Base-by-base conservation (phyloP, 2,888 invertebrate genomes). In the Adelphocoris suturalis region DNA sequence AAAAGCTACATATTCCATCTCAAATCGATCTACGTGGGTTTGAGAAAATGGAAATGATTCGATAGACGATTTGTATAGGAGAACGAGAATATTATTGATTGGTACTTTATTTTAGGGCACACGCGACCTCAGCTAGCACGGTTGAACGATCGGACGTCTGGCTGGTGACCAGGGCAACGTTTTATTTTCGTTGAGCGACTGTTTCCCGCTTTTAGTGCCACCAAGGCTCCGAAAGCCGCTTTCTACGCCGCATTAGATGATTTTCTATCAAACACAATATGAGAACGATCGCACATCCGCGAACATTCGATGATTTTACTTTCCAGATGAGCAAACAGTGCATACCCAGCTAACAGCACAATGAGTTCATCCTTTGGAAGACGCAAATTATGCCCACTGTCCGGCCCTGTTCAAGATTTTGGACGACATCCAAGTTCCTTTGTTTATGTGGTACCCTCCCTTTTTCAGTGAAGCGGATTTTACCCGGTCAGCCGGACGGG, bases 71-170 rank as follows among this genome's bases (percentile, higher is more conserved):
- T 68, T 68, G 68, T 23, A 68, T 23, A 23, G 37, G 23, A 68
- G 7, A 52, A 52, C 13, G 52, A 52, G 52, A 52, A 52, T 7
- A 19, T 68, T 68, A 68, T 68, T 68, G 68, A 68, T 68, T 68
- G 68, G 13, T 19, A 19, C 16, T 9, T 9, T 68, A 68, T 68
- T 68, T 68, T 68, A 1, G 68, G 68, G 68, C 23, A 68, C 68
- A 68, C 68, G 68, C 68, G 68, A 68, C 19, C 68, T 11, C 68
- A 27, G 23, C 27, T 68, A 7, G 19, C n/a, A 52, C 16, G 61
- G 61, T 61, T 61, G 61, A 61, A 61, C 61, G 61, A 27, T 52
- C 16, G 52, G 68, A 12, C 23, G 68, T n/a, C 68, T 68, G 68
- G 68, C 68, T 68, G 19, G 68, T 68, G 68, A 68, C 68, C 68